These are phyloP conservation scores for Macrosteles quadrilineatus DNA, from an alignment of 1,140 invertebrate species.

Conservation along the genomic window DNA sequence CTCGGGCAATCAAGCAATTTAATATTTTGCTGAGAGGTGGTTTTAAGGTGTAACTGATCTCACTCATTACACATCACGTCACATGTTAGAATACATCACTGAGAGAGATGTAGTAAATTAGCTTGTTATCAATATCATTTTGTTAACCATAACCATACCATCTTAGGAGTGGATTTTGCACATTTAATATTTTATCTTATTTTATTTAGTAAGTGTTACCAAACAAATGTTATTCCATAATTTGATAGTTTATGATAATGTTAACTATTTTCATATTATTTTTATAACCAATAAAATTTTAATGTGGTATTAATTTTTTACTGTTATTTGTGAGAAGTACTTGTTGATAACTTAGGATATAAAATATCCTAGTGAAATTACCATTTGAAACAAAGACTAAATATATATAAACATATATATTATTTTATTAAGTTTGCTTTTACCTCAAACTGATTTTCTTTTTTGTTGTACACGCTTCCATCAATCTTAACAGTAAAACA, in stretches of 20 bases:
- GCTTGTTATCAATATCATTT: background rate
- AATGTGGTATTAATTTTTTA: background rate
- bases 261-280: conserved; percentile 11
- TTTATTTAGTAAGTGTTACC: conserved; percentile 5
- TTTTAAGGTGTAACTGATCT: conserved; percentile 1
- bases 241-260: conserved; percentile 4
- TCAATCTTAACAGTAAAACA: too few relatives aligned
- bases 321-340: too few relatives aligned
- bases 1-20: background rate
- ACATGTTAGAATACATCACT: background rate
- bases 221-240: background rate
- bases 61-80: conserved; percentile 4
- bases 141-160: background rate
- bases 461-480: too few relatives aligned
- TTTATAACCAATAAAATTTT: conserved; percentile 4
- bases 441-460: too few relatives aligned
- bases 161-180: background rate
- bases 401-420: too few relatives aligned
- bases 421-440: too few relatives aligned
- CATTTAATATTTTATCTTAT: background rate
- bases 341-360: too few relatives aligned
- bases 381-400: too few relatives aligned
- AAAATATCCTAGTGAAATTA: too few relatives aligned
- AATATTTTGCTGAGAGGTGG: background rate
- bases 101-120: background rate